Percentiles rank a stretch among this genome's conserved stretches.
Conservation (phyloP, 2,888 invertebrate genomes). For the Protophormia terraenovae region DNA sequence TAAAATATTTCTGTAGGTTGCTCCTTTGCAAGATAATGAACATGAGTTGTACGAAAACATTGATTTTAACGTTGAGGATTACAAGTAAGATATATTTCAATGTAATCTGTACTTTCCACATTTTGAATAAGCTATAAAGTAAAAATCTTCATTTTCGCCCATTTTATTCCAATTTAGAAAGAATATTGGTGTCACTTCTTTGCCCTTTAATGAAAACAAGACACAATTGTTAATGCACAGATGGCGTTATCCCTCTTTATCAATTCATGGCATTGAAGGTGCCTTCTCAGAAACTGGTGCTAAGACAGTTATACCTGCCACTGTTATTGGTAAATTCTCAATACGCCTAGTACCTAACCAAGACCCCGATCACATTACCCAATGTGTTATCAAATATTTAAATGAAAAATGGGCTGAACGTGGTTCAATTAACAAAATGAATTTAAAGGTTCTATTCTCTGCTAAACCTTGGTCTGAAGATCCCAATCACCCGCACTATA, state of each 20-base stretch:
- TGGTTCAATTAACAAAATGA: conserved; percentile 93
- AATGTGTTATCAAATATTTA: conserved; percentile 89
- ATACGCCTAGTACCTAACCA: conserved; percentile 97
- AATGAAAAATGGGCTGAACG: conserved; percentile 90
- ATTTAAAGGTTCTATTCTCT: conserved; percentile 78
- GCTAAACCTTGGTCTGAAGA: conserved; percentile 97
- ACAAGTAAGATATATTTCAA: too few species aligned
- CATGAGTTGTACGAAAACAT: conserved; percentile 89
- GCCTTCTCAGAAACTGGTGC: conserved; percentile 96
- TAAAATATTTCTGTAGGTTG: conserved; percentile 77
- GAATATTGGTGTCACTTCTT: conserved; percentile 86
- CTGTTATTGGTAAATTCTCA: conserved; percentile 98
- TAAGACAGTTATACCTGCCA: conserved; percentile 96
- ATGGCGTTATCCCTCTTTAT: conserved; percentile 96
- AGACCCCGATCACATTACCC: conserved; percentile 90
- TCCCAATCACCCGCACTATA: conserved; percentile 94
- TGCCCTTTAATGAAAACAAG: conserved; percentile 91
- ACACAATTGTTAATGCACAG: conserved; percentile 94
- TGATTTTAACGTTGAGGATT: conserved; percentile 92
- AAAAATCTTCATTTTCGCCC: too few species aligned
- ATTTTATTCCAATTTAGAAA: too few species aligned
- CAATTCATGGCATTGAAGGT: conserved; percentile 96
- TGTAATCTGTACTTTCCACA: too few species aligned
- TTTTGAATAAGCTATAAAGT: too few species aligned
- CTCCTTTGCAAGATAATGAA: conserved; percentile 87